These are phyloP conservation scores for Drosophila setosimentum DNA, from an alignment of 2,888 invertebrate species.

Conservation along the genomic window DNA sequence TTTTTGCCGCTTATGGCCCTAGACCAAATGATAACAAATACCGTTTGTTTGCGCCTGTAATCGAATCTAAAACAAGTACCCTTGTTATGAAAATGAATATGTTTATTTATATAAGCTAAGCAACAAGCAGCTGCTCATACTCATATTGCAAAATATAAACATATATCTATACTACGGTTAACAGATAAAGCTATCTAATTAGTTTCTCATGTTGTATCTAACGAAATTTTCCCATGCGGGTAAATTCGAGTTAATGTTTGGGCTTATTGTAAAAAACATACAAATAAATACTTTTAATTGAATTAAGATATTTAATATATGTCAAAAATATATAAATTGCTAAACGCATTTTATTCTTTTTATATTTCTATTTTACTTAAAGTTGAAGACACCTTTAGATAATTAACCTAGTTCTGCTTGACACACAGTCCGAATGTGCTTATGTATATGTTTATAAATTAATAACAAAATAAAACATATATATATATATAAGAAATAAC, in stretches of 20 bases:
- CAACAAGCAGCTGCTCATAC: constrained; percentile 22
- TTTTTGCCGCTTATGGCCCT: constrained; percentile 23
- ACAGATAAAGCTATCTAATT: neutral
- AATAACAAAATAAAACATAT: no score
- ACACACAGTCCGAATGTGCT: neutral
- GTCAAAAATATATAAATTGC: neutral
- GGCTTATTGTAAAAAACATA: no score
- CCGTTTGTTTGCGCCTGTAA: constrained; percentile 30
- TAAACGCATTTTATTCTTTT: neutral
- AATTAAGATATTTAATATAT: neutral
- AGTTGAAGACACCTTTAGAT: neutral
- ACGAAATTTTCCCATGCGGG: neutral
- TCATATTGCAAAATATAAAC: neutral
- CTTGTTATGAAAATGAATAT: constrained; percentile 8
- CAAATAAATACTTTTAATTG: neutral
- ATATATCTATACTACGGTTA: neutral
- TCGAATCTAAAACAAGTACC: constrained; percentile 30
- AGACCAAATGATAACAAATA: constrained; percentile 34
- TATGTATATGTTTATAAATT: neutral
- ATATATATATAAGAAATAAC: neutral
- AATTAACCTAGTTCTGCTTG: neutral
- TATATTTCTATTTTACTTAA: neutral
- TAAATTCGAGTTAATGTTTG: neutral
- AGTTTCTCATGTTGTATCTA: neutral
- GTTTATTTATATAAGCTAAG: neutral